Base-by-base conservation (phyloP, 2,888 invertebrate species). In the Dryocosmus kuriphilus region DNA sequence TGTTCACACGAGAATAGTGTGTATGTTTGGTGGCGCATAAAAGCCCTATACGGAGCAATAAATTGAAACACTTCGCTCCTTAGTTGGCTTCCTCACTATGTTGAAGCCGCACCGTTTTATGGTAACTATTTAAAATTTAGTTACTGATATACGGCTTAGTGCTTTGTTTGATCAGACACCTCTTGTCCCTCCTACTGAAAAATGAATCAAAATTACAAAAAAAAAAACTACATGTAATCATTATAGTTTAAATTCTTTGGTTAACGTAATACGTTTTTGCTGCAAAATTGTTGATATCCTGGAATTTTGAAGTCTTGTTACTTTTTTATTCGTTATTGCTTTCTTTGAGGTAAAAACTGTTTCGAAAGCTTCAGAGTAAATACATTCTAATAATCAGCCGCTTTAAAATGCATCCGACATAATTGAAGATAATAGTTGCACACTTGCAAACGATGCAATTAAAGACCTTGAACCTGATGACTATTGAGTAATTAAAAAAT, bases 41-140 rank as follows among this genome's bases (percentile, higher is more conserved):
- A n/a, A n/a, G n/a, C 4, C 19, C 35, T 3, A 35, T 35, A n/a
- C n/a, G 57, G 77, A 71, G 76, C 83, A 79, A 84, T 86, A 85
- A 85, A 85, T 86, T 84, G 82, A 85, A 84, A 84, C 82, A 81
- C 80, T 83, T 80, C 80, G 78, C 79, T 81, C 81, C 81, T 85
- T 83, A 81, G 82, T 84, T 82, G 81, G 79, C 79, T 79, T 74
- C 81, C 82, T 79, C n/a, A n/a, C 61, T 76, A 75, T 78, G 76
- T n/a, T 41, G 61, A 61, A 55, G 62, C 62, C 74, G 41, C n/a
- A 55, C 55, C 65, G 76, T 71, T 78, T 78, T 75, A 78, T 55
- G 62, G 65, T 61, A 77, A 78, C 73, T 78, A 77, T 78, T 73
- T 55, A n/a, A n/a, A n/a, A n/a, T n/a, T n/a, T n/a, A n/a, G n/a